A percentile compares a stretch with the other conserved stretches of the same genome.
Conservation (phyloP, 2,113 vertebrate species). For the Podilymbus podiceps region DNA sequence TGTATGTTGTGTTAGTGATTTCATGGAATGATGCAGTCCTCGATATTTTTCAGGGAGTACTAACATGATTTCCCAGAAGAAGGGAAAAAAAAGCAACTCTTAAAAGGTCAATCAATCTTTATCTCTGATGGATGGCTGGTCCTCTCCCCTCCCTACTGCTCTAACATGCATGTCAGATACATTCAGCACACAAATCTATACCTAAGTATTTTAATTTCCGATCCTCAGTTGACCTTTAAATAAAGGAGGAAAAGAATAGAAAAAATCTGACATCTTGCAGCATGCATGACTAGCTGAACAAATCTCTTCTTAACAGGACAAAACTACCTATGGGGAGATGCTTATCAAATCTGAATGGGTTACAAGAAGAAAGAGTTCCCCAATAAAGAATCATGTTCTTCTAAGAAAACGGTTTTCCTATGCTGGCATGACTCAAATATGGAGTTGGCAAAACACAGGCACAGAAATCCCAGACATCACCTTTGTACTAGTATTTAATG, state of each 20-base stretch:
- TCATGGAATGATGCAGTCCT: not conserved
- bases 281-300: not conserved
- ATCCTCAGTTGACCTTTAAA: not conserved
- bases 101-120: not conserved
- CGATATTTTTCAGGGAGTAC: not conserved
- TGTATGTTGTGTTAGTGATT: not conserved
- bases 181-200: not conserved
- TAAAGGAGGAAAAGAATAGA: not conserved
- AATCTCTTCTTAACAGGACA: not conserved
- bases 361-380: not conserved
- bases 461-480: not conserved
- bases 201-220: not conserved
- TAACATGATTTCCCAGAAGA: not conserved
- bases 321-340: not conserved
- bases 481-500: not conserved
- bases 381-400: not conserved
- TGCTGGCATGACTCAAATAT: not conserved
- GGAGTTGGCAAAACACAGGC: not conserved
- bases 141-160: not conserved
- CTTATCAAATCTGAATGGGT: not conserved
- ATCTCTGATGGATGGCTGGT: not conserved
- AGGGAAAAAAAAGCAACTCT: not conserved
- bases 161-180: not conserved
- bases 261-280: not conserved
- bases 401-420: not conserved